A percentile compares a stretch with the other conserved stretches of the same genome.
These are phyloP conservation scores for Vulpes vulpes DNA, from an alignment of 2,113 vertebrate genomes.

Conservation along the genomic window DNA sequence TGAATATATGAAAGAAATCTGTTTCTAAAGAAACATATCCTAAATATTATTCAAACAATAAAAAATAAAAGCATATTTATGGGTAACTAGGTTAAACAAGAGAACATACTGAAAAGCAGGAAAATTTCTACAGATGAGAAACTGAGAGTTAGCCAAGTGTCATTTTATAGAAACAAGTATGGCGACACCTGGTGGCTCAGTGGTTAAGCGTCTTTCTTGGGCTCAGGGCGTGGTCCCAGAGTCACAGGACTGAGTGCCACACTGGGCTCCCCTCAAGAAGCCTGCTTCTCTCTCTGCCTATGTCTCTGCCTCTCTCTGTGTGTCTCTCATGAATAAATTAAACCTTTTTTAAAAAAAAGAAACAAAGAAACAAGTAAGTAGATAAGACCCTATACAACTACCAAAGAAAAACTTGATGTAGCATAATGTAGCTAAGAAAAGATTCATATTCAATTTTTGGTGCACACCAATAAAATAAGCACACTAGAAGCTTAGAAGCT, in stretches of 20 bases:
- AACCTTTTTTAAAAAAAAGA: no score
- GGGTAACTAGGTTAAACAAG: not conserved
- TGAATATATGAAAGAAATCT: not conserved
- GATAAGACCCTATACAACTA: not conserved
- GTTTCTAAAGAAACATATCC: not conserved
- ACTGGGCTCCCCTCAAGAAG: no score
- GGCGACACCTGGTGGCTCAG: no score
- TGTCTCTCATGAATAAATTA: no score
- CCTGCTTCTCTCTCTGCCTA: no score
- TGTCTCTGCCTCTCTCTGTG: no score
- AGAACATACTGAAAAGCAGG: not conserved
- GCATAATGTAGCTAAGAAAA: not conserved
- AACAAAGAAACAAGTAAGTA: not conserved
- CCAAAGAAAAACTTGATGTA: constrained; percentile 10
- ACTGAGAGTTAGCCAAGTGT: not conserved
- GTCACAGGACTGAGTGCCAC: no score
- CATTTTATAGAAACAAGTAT: not conserved
- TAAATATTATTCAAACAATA: constrained; percentile 15
- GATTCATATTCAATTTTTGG: not conserved
- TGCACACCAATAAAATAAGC: not conserved
- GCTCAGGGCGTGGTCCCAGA: no score
- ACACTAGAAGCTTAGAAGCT: not conserved
- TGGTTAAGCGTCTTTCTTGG: no score
- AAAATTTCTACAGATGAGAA: not conserved
- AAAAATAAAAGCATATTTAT: not conserved